A percentile compares a stretch with the other conserved stretches of the same genome.
Evolutionary conservation across 2,113 vertebrate genomes (phyloP).

Genomic region (Rhynchopsitta pachyrhyncha): DNA sequence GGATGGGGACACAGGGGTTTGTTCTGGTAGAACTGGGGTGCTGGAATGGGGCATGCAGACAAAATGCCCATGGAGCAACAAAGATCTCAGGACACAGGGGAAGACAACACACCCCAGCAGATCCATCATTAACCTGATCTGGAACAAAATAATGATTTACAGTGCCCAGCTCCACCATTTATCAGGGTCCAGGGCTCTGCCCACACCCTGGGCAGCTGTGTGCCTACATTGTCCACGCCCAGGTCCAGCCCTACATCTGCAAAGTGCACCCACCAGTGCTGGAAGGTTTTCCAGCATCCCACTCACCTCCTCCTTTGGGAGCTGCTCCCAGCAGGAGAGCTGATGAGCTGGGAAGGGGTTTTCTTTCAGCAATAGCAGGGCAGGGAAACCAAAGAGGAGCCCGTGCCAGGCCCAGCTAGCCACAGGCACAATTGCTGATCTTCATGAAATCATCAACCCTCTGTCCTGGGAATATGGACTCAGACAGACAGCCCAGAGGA

Average conservation of each 20-base stretch:
- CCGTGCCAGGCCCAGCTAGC: not conserved
- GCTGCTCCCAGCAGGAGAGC: not conserved
- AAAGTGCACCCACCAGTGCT: not conserved
- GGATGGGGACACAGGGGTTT: not conserved
- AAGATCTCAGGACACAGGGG: not conserved
- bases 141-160: not conserved
- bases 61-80: not conserved
- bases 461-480: not conserved
- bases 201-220: not conserved
- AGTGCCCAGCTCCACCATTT: not conserved
- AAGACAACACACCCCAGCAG: not conserved
- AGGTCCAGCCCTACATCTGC: not conserved
- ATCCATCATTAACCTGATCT: not conserved
- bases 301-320: not conserved
- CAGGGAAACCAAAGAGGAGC: not conserved
- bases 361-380: not conserved
- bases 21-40: not conserved
- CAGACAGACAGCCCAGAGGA: not conserved
- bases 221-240: not conserved
- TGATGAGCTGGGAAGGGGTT: not conserved
- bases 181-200: not conserved
- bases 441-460: not conserved
- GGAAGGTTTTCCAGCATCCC: not conserved
- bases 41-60: rapidly evolving
- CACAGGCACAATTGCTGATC: not conserved